These are phyloP conservation scores for Atractosteus spatula DNA, from an alignment of 2,113 vertebrate species.

Conservation along the genomic window DNA sequence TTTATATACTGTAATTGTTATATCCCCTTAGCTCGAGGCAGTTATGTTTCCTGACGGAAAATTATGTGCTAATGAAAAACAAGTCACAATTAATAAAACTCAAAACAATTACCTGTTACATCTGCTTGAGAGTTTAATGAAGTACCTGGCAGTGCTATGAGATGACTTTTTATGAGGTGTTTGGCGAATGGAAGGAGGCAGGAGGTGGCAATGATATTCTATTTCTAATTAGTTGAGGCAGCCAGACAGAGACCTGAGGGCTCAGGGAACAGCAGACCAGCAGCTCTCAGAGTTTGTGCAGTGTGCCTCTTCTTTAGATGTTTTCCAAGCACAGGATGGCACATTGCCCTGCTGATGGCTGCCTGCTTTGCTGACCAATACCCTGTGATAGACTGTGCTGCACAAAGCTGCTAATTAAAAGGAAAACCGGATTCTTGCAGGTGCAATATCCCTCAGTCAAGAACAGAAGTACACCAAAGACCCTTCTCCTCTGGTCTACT, in stretches of 20 bases:
- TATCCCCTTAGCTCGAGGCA: conserved; percentile 41
- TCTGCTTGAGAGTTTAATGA: conserved; percentile 73
- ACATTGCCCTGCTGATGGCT: no score
- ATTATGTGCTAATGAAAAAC: conserved; percentile 77
- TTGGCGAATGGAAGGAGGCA: conserved; percentile 37
- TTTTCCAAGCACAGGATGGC: no score
- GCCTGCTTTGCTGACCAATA: no score
- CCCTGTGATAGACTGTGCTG: no score
- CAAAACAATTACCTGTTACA: conserved; percentile 72
- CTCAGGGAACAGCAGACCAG: no score
- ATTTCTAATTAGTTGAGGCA: conserved; percentile 64
- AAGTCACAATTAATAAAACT: conserved; percentile 80
- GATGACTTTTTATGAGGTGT: conserved; percentile 42
- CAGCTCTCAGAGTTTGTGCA: no score
- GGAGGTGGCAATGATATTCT: conserved; percentile 22
- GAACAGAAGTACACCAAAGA: no score
- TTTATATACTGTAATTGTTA: conserved; percentile 19
- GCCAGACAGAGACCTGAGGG: conserved; percentile 13
- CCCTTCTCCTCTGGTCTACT: no score
- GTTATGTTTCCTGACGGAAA: conserved; percentile 67
- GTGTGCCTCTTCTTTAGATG: no score
- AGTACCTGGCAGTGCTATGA: conserved; percentile 56
- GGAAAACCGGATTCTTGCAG: no score
- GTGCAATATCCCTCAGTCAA: no score
- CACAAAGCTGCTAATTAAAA: no score